These are phyloP conservation scores for Sinelater perroti DNA, from an alignment of 2,888 invertebrate genomes.

Conservation along the genomic window DNA sequence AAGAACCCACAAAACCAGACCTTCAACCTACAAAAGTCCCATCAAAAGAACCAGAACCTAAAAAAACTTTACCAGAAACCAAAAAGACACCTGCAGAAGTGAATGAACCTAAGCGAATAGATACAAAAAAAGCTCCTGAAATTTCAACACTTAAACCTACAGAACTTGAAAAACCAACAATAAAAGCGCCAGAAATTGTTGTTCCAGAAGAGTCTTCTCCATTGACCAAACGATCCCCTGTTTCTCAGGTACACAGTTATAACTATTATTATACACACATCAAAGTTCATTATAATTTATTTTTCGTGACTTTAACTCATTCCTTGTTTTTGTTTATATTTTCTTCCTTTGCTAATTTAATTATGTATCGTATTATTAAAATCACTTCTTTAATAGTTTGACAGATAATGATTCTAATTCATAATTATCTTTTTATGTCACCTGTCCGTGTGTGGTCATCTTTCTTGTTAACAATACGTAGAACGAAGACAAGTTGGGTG, in stretches of 20 bases:
- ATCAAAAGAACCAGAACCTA: no score
- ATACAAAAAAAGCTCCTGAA: no score
- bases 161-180: slow-evolving; percentile 47
- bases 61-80: no score
- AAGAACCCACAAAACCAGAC: no score
- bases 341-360: slow-evolving; percentile 1
- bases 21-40: no score
- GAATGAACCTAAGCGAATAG: no score
- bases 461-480: slow-evolving; percentile 25
- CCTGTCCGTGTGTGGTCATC: slow-evolving; percentile 32
- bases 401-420: background rate
- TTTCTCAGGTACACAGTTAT: slow-evolving; percentile 21
- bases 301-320: no score
- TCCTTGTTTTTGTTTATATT: background rate
- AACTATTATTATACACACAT: background rate
- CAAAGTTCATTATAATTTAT: no score
- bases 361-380: background rate
- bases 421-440: slow-evolving; percentile 35
- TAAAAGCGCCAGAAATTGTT: slow-evolving; percentile 38
- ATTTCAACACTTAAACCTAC: no score
- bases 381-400: background rate
- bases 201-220: slow-evolving; percentile 34
- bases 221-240: slow-evolving; percentile 13
- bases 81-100: no score
- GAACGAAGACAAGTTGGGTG: slow-evolving; percentile 43